A percentile compares a stretch with the other conserved stretches of the same genome.
Conservation (phyloP, 2,797 vertebrate genomes). For the Cyprinella venusta region DNA sequence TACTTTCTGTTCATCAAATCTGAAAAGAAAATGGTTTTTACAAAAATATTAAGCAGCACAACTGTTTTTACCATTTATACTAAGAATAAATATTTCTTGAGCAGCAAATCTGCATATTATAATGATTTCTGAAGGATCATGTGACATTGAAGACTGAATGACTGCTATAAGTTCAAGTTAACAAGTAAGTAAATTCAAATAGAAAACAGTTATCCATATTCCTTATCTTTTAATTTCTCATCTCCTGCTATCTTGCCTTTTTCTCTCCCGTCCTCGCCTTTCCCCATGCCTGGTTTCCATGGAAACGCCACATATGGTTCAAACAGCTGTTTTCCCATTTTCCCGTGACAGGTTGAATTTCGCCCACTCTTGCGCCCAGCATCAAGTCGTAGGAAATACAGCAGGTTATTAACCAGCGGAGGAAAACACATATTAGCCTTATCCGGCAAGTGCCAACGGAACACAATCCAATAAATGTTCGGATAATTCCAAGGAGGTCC, state of each 20-base stretch:
- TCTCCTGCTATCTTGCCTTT: constrained; percentile 34
- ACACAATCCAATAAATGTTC: constrained; percentile 1
- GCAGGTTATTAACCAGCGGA: constrained; percentile 27
- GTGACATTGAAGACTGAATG: neutral
- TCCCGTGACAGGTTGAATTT: constrained; percentile 62
- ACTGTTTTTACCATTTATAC: neutral
- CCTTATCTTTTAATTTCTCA: constrained; percentile 9
- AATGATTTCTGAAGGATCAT: neutral
- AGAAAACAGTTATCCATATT: neutral
- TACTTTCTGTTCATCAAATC: neutral
- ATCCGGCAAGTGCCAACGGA: constrained; percentile 20
- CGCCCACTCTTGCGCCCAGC: constrained; percentile 42
- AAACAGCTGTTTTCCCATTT: constrained; percentile 75
- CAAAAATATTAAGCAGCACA: neutral
- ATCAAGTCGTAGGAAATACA: constrained; percentile 23
- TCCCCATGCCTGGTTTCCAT: constrained; percentile 69
- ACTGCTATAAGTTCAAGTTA: neutral
- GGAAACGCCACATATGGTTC: constrained; percentile 74
- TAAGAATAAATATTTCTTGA: neutral
- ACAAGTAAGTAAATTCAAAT: no score
- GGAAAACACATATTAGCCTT: constrained; percentile 28
- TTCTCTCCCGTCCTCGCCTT: neutral
- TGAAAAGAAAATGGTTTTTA: neutral
- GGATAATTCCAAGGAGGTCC: neutral
- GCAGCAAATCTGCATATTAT: neutral